A percentile compares a stretch with the other conserved stretches of the same genome.
Evolutionary conservation across 2,797 vertebrate genomes (phyloP).

Genomic region (Varecia variegata): DNA sequence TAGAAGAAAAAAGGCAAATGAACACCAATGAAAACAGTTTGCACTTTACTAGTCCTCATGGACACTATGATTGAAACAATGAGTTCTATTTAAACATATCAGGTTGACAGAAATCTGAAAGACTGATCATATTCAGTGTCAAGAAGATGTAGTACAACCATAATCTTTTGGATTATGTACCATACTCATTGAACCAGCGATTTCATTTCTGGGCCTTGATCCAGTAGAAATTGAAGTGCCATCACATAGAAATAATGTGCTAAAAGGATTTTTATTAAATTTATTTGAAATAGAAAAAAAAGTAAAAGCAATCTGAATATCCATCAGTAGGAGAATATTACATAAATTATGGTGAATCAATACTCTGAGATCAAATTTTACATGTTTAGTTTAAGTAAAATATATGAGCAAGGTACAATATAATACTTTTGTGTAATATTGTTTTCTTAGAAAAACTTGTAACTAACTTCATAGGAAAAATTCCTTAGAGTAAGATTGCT

Average conservation of each 20-base stretch:
- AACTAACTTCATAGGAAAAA: not conserved
- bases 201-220: not conserved
- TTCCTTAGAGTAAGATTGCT: not conserved
- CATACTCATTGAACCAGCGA: not conserved
- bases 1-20: not conserved
- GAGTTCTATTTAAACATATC: not conserved
- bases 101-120: slow-evolving; percentile 7
- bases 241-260: not conserved
- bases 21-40: not conserved
- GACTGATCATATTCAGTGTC: not conserved
- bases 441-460: not conserved
- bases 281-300: not conserved
- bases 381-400: not conserved
- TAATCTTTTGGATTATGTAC: not conserved
- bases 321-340: not conserved
- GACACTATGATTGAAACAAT: not conserved
- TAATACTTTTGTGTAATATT: not conserved
- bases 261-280: not conserved
- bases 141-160: not conserved
- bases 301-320: not conserved
- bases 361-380: not conserved
- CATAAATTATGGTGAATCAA: not conserved
- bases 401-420: not conserved
- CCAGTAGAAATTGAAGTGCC: not conserved
- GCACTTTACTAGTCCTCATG: not conserved